These are phyloP conservation scores for Melanerpes aurifrons DNA, from an alignment of 2,113 vertebrate species.

Conservation along the genomic window DNA sequence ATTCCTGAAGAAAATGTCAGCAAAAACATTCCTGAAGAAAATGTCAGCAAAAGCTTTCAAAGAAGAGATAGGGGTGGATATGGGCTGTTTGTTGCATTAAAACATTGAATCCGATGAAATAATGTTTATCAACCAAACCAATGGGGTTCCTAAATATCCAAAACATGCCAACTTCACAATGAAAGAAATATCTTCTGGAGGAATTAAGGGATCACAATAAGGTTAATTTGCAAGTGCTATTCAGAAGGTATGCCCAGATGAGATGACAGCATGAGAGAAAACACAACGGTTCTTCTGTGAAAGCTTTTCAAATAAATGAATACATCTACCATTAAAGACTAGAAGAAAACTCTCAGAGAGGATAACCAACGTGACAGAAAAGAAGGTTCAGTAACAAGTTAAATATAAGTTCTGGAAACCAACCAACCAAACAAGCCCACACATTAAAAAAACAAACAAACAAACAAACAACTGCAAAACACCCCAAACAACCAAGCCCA, in stretches of 20 bases:
- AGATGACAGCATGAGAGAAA: not conserved
- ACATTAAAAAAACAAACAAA: too few relatives aligned
- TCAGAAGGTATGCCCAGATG: not conserved
- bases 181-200: not conserved
- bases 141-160: not conserved
- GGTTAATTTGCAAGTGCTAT: not conserved
- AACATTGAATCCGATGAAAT: not conserved
- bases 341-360: not conserved
- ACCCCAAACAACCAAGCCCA: too few relatives aligned
- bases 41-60: not conserved
- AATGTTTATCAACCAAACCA: not conserved
- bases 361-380: not conserved
- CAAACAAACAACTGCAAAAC: too few relatives aligned
- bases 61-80: not conserved
- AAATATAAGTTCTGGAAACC: not conserved
- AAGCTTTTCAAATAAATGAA: not conserved
- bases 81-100: not conserved
- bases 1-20: not conserved
- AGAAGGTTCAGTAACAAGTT: not conserved
- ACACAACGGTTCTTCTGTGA: not conserved
- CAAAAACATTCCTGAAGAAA: not conserved
- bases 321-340: not conserved
- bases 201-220: not conserved
- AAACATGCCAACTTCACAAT: not conserved
- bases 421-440: not conserved